Percentiles rank a stretch among this genome's conserved stretches.
Conservation (phyloP, 2,888 invertebrate species). For the Nebria salina region DNA sequence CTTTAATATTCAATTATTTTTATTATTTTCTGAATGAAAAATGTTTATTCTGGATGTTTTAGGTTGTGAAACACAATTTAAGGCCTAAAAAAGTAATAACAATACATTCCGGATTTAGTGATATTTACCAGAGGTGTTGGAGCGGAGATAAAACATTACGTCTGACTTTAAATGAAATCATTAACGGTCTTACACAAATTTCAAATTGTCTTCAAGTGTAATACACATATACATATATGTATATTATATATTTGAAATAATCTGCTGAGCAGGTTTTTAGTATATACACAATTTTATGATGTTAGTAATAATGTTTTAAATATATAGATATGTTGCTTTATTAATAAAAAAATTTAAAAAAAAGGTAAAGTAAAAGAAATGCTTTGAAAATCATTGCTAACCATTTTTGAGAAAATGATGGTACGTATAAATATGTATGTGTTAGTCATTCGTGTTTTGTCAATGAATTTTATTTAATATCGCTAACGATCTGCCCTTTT, state of each 20-base stretch:
- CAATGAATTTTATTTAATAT: slow-evolving; percentile 10
- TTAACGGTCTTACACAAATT: neutral
- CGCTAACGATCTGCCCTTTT: slow-evolving; percentile 13
- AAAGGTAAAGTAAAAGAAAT: too few relatives aligned
- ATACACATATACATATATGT: neutral
- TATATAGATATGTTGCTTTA: too few relatives aligned
- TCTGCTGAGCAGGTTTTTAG: slow-evolving; percentile 14
- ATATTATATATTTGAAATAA: neutral
- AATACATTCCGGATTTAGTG: neutral
- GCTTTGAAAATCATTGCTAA: too few relatives aligned
- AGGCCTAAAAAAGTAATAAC: neutral
- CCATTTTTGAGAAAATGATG: neutral
- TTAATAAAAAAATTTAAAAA: too few relatives aligned
- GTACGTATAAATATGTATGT: neutral
- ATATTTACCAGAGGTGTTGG: slow-evolving; percentile 9
- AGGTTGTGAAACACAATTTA: slow-evolving; percentile 19
- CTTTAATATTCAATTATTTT: too few relatives aligned
- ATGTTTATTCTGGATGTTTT: neutral
- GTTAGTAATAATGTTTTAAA: too few relatives aligned
- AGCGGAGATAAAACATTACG: neutral
- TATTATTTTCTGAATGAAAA: neutral
- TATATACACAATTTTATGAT: neutral
- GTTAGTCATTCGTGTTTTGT: slow-evolving; percentile 4
- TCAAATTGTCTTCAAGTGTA: neutral
- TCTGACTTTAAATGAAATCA: neutral